Evolutionary conservation across 2,888 invertebrate species (phyloP).

Genomic region (Hipparchia sbordonii): DNA sequence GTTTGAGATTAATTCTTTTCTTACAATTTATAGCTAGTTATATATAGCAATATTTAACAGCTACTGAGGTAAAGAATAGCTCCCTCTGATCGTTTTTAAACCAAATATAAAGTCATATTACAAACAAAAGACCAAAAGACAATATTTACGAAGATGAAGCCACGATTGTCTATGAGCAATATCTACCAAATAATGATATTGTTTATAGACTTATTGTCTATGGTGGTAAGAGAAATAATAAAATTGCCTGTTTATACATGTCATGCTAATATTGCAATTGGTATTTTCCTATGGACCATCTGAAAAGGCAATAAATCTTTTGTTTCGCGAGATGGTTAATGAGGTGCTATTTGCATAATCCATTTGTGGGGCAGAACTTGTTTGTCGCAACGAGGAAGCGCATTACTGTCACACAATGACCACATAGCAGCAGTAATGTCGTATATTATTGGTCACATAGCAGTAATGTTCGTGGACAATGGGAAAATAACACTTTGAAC

Average conservation of each 20-base stretch:
- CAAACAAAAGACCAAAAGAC: no score
- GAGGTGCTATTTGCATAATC: conserved; percentile 39
- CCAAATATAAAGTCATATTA: no score
- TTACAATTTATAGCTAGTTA: no score
- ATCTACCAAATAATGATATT: no score
- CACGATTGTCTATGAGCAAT: no score
- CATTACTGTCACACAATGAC: conserved; percentile 39
- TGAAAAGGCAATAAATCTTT: conserved; percentile 21
- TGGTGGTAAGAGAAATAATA: not conserved
- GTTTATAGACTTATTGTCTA: not conserved
- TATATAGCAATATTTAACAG: no score
- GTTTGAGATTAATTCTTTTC: no score
- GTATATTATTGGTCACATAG: conserved; percentile 35
- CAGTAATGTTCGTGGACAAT: conserved; percentile 43
- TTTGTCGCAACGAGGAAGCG: conserved; percentile 47
- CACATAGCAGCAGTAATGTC: conserved; percentile 6
- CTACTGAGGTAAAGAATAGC: no score
- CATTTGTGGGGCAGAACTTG: conserved; percentile 37
- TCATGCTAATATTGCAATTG: conserved; percentile 5
- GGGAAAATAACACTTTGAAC: conserved; percentile 38
- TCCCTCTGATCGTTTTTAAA: no score
- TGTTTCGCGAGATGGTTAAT: conserved; percentile 26
- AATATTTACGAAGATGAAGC: no score
- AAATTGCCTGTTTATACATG: not conserved
- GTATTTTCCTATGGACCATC: conserved; percentile 10